Conservation (phyloP, 2,888 invertebrate species). For the Apotomis betuletana region DNA sequence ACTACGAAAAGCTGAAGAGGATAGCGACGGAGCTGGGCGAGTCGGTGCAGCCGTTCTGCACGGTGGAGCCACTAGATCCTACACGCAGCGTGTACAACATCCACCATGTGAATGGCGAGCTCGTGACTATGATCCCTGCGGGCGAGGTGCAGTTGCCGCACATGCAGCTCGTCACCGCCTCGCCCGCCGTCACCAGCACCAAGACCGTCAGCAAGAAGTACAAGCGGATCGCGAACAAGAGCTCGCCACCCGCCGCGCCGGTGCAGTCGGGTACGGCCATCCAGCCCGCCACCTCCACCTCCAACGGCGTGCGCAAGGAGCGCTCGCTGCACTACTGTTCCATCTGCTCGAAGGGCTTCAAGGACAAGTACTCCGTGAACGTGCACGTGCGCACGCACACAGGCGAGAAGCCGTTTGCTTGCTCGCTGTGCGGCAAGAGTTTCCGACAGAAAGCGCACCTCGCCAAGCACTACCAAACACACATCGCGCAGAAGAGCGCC, state of each 20-base stretch:
- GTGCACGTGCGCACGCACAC: conserved; percentile 99
- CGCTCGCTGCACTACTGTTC: conserved; percentile 95
- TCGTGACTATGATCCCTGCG: conserved; percentile 78
- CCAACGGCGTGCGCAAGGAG: conserved; percentile 91
- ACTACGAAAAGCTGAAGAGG: conserved; percentile 92
- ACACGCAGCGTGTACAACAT: conserved; percentile 82
- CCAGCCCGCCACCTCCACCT: conserved; percentile 84
- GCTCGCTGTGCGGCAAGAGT: conserved; percentile 96
- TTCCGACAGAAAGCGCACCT: conserved; percentile 96
- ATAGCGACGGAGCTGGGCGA: conserved; percentile 93
- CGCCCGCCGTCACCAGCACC: conserved; percentile 85
- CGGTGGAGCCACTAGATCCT: conserved; percentile 81
- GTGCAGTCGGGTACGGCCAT: conserved; percentile 69
- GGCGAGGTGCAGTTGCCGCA: conserved; percentile 77
- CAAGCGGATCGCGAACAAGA: conserved; percentile 85
- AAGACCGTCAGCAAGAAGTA: conserved; percentile 88
- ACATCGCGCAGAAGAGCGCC: conserved; percentile 92
- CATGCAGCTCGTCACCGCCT: conserved; percentile 83
- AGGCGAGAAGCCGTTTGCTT: conserved; percentile 98
- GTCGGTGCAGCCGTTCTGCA: conserved; percentile 88
- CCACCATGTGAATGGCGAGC: conserved; percentile 76
- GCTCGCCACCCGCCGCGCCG: conserved; percentile 71
- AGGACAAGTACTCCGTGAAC: conserved; percentile 98
- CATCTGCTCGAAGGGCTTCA: conserved; percentile 96
- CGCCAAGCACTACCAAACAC: conserved; percentile 96